Conservation (phyloP, 1,140 invertebrate genomes). For the Atta texana region DNA sequence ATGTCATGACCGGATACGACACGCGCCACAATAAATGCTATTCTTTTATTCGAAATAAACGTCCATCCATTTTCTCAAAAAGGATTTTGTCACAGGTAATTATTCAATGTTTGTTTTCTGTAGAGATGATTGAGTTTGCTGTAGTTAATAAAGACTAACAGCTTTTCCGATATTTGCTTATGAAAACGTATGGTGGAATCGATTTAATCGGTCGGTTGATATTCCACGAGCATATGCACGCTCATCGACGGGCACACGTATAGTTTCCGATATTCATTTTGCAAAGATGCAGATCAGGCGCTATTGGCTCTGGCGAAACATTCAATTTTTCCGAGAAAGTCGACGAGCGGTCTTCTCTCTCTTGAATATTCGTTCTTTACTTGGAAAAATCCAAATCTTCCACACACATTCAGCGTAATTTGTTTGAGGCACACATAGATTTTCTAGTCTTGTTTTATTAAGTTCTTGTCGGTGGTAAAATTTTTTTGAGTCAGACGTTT, state of each 20-base stretch:
- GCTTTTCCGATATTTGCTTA: slow-evolving; percentile 57
- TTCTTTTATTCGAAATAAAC: slow-evolving; percentile 21
- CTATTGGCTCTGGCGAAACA: slow-evolving; percentile 57
- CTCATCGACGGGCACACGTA: slow-evolving; percentile 51
- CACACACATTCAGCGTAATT: slow-evolving; percentile 41
- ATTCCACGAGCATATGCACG: slow-evolving; percentile 58
- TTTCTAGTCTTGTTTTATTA: slow-evolving; percentile 14
- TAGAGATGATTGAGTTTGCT: slow-evolving; percentile 39
- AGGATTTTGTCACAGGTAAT: slow-evolving; percentile 8
- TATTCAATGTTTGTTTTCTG: slow-evolving; percentile 55
- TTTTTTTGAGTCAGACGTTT: background rate
- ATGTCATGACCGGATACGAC: background rate
- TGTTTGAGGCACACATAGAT: background rate
- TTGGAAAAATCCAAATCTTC: slow-evolving; percentile 24
- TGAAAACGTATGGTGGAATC: slow-evolving; percentile 54
- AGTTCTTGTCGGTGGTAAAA: slow-evolving; percentile 9
- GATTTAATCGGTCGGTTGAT: slow-evolving; percentile 61
- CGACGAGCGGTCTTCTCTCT: slow-evolving; percentile 14
- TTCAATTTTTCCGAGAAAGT: slow-evolving; percentile 60
- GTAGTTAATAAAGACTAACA: slow-evolving; percentile 60
- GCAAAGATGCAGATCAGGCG: slow-evolving; percentile 63
- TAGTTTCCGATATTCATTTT: slow-evolving; percentile 65
- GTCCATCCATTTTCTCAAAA: background rate
- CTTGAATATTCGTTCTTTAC: slow-evolving; percentile 57
- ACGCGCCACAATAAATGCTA: background rate